Base-by-base conservation (phyloP, 2,113 vertebrate species). In the Cebus imitator region DNA sequence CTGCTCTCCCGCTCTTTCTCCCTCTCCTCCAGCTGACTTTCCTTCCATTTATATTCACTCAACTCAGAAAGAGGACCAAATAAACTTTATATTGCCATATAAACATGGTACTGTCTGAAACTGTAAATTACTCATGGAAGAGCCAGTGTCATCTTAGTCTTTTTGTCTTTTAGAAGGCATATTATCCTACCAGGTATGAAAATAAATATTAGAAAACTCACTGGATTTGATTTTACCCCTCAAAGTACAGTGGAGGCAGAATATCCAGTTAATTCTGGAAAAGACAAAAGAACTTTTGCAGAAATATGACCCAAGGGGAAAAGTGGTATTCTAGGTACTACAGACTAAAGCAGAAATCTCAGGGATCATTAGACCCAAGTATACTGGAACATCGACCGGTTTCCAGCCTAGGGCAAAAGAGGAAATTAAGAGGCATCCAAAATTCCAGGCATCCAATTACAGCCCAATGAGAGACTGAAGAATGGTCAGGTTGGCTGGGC, bases 41-140 rank as follows among this genome's bases (percentile, higher is more conserved):
- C 32, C 40, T 82, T 94, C 85, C 40, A 79, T 91, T 94, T 86
- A 52, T 4, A 57, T 91, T 86, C 58, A 88, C n/a, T 94, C 52
- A 79, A 37, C 30, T 88, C 10, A 97, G 37, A 87, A 96, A 87
- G 10, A 66, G 2, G 5, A 50, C 40, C n/a, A 94, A 89, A 79
- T 21, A 91, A 91, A 27, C 93, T 48, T 72, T 88, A 81, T 14
- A 76, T 40, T 79, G 5, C 12, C 35, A n/a, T n/a, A 52, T 37
- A 91, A 95, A 92, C 13, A 92, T 10, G 25, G 52, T 48, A 25
- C 11, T 82, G 1, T 75, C 52, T 87, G 30, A 95, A 93, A 83
- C 10, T 76, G 37, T 61, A 64, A 85, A 40, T 85, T 20, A 50
- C n/a, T 37, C 92, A 58, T 76, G 52, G 6, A 66, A 55, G 20